phyloP scores from a whole-genome alignment of 2,888 invertebrate species.

The Platycnemis pennipes region DNA sequence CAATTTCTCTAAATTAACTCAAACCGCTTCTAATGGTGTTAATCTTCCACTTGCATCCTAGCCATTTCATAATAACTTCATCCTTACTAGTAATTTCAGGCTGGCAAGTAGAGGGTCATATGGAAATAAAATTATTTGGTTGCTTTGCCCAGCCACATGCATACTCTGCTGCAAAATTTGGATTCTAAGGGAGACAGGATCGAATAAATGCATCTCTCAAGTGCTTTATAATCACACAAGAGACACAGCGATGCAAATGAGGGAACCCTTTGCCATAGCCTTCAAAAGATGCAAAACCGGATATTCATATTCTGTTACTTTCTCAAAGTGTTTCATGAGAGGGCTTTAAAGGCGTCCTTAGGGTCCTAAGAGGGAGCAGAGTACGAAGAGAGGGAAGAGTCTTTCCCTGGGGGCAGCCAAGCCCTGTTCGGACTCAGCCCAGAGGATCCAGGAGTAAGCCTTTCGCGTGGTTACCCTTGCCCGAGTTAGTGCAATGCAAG shows the following conservation, averaged over 20 bases:
- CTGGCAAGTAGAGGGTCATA: too few species aligned
- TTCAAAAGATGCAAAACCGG: not conserved
- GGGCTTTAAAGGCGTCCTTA: not conserved
- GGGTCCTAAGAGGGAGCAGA: not conserved
- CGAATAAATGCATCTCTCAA: too few species aligned
- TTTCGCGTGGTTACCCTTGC: not conserved
- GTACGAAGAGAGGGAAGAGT: not conserved
- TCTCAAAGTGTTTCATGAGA: not conserved
- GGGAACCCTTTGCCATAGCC: not conserved
- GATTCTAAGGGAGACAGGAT: too few species aligned
- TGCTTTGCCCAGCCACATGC: too few species aligned
- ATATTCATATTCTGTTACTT: conserved; percentile 25
- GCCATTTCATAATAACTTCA: too few species aligned
- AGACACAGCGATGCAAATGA: conserved; percentile 14
- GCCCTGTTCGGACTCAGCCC: conserved; percentile 23
- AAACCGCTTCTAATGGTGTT: too few species aligned
- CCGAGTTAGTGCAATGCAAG: not conserved
- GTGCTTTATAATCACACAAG: not conserved
- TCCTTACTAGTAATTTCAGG: too few species aligned
- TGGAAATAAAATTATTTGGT: too few species aligned
- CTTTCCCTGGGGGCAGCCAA: not conserved
- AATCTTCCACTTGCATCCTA: too few species aligned
- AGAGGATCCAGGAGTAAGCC: not conserved
- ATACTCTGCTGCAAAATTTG: too few species aligned
- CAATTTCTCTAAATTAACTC: too few species aligned